Base-by-base conservation (phyloP, 2,113 vertebrate species). In the Astatotilapia flaviijosephi region DNA sequence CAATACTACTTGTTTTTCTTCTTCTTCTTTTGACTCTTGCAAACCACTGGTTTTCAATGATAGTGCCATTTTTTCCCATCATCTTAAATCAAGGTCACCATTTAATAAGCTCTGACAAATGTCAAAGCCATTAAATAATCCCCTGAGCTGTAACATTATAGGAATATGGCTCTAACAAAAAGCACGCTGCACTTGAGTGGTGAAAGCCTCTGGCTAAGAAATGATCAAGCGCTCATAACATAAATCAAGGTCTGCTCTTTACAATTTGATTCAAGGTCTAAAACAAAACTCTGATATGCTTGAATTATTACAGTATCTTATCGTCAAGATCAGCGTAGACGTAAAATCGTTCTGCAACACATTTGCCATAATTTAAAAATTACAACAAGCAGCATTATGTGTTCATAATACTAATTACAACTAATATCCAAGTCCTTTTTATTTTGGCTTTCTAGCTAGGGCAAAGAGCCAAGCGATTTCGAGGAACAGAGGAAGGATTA, bases 101-200 rank as follows among this genome's bases (percentile, higher is more conserved):
- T 90, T 83, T 91, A 90, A 94, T 85, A 79, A 54, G 62, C 89
- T 83, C 33, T 21, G 88, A 93, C 90, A 94, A 92, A 93, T 92
- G 89, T 93, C 89, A 91, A 91, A 26, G 6, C 17, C 79, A 75
- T 94, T 92, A 85, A 86, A 93, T 75, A 93, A 93, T 88, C 86
- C 87, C 73, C 83, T 51, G 68, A 91, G 91, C 85, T 83, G 80
- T 86, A 84, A 87, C 88, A 84, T 88, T 87, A 87, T 56, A 82
- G 58, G 87, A 89, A 89, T 82, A 89, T 68, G 45, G 62, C 55
- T 88, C 68, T 7, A 19, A 86, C 82, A 79, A 85, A 86, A 84
- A 85, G 79, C 42, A 7, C 35, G 26, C 28, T 17, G 73, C 83
- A 75, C 12, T 17, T 8, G 53, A 80, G 79, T 10, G 2, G 7